Evolutionary conservation across 2,797 vertebrate species (phyloP).

Genomic region (Dallia pectoralis): DNA sequence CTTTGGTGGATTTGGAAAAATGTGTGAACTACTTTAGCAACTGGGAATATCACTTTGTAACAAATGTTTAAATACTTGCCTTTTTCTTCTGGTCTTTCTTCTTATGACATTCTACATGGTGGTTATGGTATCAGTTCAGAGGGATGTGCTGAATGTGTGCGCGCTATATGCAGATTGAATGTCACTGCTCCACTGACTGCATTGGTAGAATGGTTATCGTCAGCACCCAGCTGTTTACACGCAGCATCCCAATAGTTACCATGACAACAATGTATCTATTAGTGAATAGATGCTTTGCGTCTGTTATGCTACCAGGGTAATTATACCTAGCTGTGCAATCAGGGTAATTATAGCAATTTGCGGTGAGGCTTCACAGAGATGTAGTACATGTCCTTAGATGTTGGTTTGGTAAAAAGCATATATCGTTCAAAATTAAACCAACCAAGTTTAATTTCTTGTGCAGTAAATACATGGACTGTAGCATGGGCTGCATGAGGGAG

Average conservation of each 20-base stretch:
- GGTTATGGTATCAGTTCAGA: background rate
- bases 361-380: conserved; percentile 36
- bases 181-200: background rate
- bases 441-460: conserved; percentile 30
- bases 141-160: background rate
- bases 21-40: conserved; percentile 24
- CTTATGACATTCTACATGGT: background rate
- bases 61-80: background rate
- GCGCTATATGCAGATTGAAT: background rate
- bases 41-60: background rate
- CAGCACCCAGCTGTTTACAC: conserved; percentile 21
- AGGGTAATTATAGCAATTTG: conserved; percentile 33
- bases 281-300: background rate
- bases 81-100: background rate
- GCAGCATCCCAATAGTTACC: conserved; percentile 23
- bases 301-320: conserved; percentile 13
- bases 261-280: conserved; percentile 5
- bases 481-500: conserved; percentile 14
- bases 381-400: conserved; percentile 63
- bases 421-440: conserved; percentile 25
- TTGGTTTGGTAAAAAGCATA: conserved; percentile 38
- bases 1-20: conserved; percentile 27
- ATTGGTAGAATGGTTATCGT: conserved; percentile 7
- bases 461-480: background rate
- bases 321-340: conserved; percentile 7